A percentile compares a stretch with the other conserved stretches of the same genome.
These are phyloP conservation scores for Orgyia antiqua DNA, from an alignment of 2,888 invertebrate genomes.

Conservation along the genomic window DNA sequence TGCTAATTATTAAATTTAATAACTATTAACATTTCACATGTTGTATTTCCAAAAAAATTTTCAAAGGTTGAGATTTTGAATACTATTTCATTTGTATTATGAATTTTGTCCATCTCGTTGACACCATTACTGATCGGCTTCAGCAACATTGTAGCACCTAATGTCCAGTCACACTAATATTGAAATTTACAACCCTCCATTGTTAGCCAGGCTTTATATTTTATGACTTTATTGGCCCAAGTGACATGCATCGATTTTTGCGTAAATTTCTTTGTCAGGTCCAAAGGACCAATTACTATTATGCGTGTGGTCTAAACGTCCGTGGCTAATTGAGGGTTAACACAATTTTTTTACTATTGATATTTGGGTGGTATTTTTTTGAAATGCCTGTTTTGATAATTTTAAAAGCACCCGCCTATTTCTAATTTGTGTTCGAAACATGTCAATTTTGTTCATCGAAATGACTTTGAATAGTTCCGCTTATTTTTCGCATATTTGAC, in stretches of 20 bases:
- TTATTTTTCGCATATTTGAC: no score
- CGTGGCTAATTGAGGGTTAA: conserved; percentile 34
- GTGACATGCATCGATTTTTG: conserved; percentile 37
- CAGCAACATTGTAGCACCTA: conserved; percentile 45
- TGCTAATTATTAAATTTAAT: no score
- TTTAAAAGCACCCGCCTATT: conserved; percentile 7
- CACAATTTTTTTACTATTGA: conserved; percentile 22
- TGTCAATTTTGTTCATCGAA: conserved; percentile 18
- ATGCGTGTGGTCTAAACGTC: conserved; percentile 34
- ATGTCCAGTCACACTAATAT: conserved; percentile 47
- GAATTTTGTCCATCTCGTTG: no score
- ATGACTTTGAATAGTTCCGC: no score
- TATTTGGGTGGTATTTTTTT: conserved; percentile 24
- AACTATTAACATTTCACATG: no score
- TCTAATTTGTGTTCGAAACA: conserved; percentile 12
- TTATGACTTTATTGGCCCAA: conserved; percentile 54
- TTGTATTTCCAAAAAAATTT: no score
- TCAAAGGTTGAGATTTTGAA: no score
- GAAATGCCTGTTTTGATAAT: conserved; percentile 9
- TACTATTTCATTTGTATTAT: no score
- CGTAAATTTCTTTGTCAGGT: conserved; percentile 29
- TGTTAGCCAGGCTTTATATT: conserved; percentile 44
- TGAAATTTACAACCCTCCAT: conserved; percentile 60
- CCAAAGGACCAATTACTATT: conserved; percentile 28
- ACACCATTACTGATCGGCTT: conserved; percentile 32